Conservation (phyloP, 2,888 invertebrate genomes). For the Monochamus alternatus region DNA sequence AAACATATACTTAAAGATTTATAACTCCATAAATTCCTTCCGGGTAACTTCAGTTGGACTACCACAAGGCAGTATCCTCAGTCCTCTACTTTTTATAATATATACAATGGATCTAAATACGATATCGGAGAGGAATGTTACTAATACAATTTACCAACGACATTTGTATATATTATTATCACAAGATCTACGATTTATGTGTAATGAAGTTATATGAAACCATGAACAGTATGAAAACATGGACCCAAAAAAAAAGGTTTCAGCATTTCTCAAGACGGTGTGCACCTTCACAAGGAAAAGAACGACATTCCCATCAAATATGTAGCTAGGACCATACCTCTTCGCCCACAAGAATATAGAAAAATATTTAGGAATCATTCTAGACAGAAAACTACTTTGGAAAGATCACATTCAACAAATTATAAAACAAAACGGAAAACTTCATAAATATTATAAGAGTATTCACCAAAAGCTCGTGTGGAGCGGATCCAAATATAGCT, state of each 20-base stretch:
- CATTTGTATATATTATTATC: no score
- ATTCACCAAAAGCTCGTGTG: slow-evolving; percentile 23
- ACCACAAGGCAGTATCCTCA: no score
- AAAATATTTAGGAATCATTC: slow-evolving; percentile 3
- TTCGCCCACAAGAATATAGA: not conserved
- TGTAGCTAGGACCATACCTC: not conserved
- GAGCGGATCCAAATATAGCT: no score
- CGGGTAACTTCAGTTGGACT: no score
- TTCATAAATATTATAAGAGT: not conserved
- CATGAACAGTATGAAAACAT: not conserved
- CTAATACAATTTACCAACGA: no score
- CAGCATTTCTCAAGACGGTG: not conserved
- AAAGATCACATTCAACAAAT: slow-evolving; percentile 14
- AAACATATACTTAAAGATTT: no score
- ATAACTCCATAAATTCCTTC: no score
- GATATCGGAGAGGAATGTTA: no score
- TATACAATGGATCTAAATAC: no score
- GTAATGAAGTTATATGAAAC: not conserved
- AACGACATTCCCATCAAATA: not conserved
- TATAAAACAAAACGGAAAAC: not conserved
- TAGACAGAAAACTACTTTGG: slow-evolving; percentile 25
- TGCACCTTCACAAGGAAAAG: not conserved
- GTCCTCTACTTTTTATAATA: no score
- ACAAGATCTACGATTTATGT: not conserved
- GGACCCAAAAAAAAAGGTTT: not conserved